Evolutionary conservation across 2,113 vertebrate species (phyloP).

Genomic region (Nyctereutes procyonoides): DNA sequence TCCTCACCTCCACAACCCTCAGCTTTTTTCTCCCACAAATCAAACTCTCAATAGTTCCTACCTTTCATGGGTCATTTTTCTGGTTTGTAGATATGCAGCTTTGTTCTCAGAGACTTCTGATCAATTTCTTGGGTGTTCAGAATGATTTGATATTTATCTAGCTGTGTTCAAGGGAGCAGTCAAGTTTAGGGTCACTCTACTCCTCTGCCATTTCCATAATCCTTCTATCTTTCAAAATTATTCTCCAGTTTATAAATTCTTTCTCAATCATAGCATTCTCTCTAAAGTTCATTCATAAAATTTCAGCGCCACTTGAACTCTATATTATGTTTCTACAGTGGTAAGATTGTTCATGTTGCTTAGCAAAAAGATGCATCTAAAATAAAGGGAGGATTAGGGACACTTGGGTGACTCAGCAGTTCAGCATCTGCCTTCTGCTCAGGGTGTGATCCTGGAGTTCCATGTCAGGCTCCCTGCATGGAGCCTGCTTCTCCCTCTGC

Average conservation of each 20-base stretch:
- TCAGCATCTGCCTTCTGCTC: too few relatives aligned
- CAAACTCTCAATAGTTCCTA: not conserved
- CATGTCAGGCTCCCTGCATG: too few relatives aligned
- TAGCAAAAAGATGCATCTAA: not conserved
- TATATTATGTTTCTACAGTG: not conserved
- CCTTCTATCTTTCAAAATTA: not conserved
- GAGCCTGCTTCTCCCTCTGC: too few relatives aligned
- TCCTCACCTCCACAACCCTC: not conserved
- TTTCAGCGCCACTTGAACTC: not conserved
- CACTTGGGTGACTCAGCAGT: too few relatives aligned
- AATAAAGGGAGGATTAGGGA: not conserved
- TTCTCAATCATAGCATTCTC: not conserved
- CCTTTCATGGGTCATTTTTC: not conserved
- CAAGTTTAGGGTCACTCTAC: not conserved
- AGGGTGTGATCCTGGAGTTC: too few relatives aligned
- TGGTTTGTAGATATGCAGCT: not conserved
- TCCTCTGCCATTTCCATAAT: not conserved
- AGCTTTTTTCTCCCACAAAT: not conserved
- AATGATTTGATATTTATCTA: not conserved
- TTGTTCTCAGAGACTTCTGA: not conserved
- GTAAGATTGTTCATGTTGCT: not conserved
- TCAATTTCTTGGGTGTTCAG: not conserved
- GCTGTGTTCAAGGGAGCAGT: not conserved
- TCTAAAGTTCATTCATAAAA: conserved; percentile 25
- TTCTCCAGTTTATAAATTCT: conserved; percentile 22